A percentile compares a stretch with the other conserved stretches of the same genome.
Evolutionary conservation across 2,797 vertebrate genomes (phyloP).

Genomic region (Halcyon badia): DNA sequence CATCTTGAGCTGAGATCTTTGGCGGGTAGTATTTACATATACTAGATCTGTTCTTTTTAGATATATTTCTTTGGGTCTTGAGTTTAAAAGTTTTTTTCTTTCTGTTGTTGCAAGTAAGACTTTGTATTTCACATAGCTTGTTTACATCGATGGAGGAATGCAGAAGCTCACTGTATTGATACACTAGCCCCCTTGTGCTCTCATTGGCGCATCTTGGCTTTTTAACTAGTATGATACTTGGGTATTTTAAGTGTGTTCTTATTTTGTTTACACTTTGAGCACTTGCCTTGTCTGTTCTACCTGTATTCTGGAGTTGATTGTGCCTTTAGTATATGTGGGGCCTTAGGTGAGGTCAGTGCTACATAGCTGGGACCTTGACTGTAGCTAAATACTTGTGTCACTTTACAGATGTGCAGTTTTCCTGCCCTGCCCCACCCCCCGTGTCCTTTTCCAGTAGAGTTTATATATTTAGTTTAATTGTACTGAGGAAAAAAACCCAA

Average conservation of each 20-base stretch:
- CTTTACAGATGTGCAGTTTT: not conserved
- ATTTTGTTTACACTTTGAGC: fast-evolving
- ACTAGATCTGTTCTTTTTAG: not conserved
- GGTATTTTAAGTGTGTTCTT: not conserved
- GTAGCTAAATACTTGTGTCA: not conserved
- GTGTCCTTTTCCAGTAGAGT: not conserved
- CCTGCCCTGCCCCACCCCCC: not conserved
- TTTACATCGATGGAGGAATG: fast-evolving
- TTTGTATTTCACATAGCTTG: fast-evolving
- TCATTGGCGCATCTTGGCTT: not conserved
- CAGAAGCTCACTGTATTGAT: fast-evolving
- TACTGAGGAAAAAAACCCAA: fast-evolving
- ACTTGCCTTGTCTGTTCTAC: fast-evolving
- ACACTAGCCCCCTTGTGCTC: not conserved
- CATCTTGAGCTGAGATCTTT: not conserved
- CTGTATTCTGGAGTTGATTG: not conserved
- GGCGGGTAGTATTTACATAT: not conserved
- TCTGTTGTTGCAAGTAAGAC: not conserved
- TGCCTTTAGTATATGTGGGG: fast-evolving
- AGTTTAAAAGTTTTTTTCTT: not conserved
- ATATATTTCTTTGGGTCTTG: not conserved
- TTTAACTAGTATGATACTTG: fast-evolving
- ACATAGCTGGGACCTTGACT: not conserved
- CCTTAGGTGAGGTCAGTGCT: not conserved
- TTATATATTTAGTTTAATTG: not conserved